Evolutionary conservation across 2,797 vertebrate species (phyloP), one percentile per base, ranked within the genome.

Genomic region (Catharus ustulatus): DNA sequence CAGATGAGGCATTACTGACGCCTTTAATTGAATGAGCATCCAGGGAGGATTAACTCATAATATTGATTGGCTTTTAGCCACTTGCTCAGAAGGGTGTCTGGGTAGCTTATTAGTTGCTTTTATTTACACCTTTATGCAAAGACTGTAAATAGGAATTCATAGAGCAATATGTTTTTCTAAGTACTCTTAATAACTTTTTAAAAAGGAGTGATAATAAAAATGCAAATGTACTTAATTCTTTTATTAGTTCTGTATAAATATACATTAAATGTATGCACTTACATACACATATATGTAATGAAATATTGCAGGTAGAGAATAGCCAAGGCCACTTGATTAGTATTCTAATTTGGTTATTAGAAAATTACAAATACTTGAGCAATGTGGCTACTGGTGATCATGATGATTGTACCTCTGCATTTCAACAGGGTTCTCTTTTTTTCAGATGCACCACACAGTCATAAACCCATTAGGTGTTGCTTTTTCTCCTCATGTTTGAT

Each of bases 61-160:
- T 98, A 98, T 98, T 98, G 98, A 98, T 98, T 98, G 98, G 98
- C 98, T 98, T 98, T 98, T 98, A 98, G 98, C 98, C 98, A 98
- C 98, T 98, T 98, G 97, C 98, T 98, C 97, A 97, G 98, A 98
- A 98, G 98, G 98, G 97, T 98, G 98, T 98, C 98, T 98, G 97
- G 98, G 94, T 98, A 98, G 98, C 98, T 98, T 98, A 98, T 98
- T 98, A 98, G 98, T 98, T 98, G 98, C 98, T 96, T 98, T 98
- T 98, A 98, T 98, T 98, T 98, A 98, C 97, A 98, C 98, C 98
- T 98, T 98, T 98, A 98, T 98, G 97, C 98, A 97, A 98, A 98
- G 97, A 97, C 95, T 97, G 97, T 97, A 98, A 98, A 98, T 97
- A 98, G 97, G 97, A 97, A 98, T 98, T 98, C 98, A 97, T 97